Evolutionary conservation across 2,888 invertebrate genomes (phyloP).

Genomic region (Dicranocentrus wangi): DNA sequence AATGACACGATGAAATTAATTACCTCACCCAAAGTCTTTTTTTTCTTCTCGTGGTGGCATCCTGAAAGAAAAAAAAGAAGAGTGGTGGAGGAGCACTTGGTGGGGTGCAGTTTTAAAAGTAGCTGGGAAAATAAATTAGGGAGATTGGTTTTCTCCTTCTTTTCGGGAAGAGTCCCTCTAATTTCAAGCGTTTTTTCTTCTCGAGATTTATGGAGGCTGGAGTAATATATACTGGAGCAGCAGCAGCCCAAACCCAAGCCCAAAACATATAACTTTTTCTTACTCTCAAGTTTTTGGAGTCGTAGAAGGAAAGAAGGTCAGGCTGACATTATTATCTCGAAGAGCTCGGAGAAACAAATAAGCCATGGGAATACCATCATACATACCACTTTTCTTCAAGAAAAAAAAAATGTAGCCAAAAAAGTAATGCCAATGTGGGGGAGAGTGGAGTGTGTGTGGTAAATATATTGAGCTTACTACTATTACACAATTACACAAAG

Average conservation of each 20-base stretch:
- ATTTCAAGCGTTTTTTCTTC: slow-evolving; percentile 56
- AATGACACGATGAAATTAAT: slow-evolving; percentile 65
- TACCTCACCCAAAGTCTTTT: slow-evolving; percentile 38
- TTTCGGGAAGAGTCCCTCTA: slow-evolving; percentile 40
- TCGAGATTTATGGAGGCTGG: slow-evolving; percentile 60
- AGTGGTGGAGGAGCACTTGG: background rate
- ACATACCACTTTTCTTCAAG: too few relatives aligned
- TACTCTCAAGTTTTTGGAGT: slow-evolving; percentile 5
- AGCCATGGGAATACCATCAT: too few relatives aligned
- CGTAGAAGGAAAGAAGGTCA: slow-evolving; percentile 39
- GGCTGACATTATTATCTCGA: slow-evolving; percentile 51
- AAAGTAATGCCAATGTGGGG: too few relatives aligned
- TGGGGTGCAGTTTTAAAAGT: slow-evolving; percentile 19
- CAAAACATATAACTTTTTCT: too few relatives aligned
- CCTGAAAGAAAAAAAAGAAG: slow-evolving; percentile 32
- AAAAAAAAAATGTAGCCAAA: too few relatives aligned
- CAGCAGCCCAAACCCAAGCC: background rate
- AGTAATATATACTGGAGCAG: slow-evolving; percentile 18
- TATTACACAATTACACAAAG: too few relatives aligned
- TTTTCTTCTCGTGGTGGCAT: slow-evolving; percentile 42
- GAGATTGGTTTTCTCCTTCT: slow-evolving; percentile 51
- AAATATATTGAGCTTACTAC: too few relatives aligned
- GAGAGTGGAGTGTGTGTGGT: too few relatives aligned
- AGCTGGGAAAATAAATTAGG: slow-evolving; percentile 51
- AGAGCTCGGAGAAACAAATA: too few relatives aligned